These are phyloP conservation scores for Holocentrus rufus DNA, from an alignment of 2,797 vertebrate species.

Conservation along the genomic window DNA sequence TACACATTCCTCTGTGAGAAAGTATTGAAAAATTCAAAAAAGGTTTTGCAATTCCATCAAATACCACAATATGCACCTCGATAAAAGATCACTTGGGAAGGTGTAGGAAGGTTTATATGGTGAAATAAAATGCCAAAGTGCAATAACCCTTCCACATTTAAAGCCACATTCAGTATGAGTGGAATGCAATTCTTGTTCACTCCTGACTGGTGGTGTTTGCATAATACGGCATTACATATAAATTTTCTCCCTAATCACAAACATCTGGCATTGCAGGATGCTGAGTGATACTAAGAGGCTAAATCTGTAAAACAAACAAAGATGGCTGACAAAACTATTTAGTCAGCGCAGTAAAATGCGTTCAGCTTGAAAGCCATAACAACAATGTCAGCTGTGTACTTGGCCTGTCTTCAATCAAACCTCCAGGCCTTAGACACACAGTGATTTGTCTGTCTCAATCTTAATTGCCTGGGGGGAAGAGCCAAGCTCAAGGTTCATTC, in stretches of 20 bases:
- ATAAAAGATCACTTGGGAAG: too few species aligned
- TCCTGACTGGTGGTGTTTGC: constrained; percentile 81
- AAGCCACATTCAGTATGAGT: neutral
- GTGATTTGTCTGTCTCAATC: constrained; percentile 83
- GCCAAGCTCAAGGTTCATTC: constrained; percentile 71
- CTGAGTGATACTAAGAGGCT: constrained; percentile 77
- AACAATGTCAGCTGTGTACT: constrained; percentile 73
- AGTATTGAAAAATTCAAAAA: too few species aligned
- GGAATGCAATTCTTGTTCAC: constrained; percentile 75
- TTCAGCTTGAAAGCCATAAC: constrained; percentile 72
- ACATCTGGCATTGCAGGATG: constrained; percentile 86
- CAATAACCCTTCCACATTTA: too few species aligned
- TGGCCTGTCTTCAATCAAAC: constrained; percentile 80
- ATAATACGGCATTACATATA: constrained; percentile 85
- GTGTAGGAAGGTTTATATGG: neutral
- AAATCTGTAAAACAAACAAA: constrained; percentile 77
- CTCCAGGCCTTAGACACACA: constrained; percentile 74
- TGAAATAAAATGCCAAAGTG: neutral
- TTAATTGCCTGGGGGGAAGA: constrained; percentile 86
- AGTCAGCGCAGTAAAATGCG: constrained; percentile 64
- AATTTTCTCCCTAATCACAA: constrained; percentile 86
- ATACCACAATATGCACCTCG: too few species aligned
- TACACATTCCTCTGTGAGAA: neutral
- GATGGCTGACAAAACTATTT: constrained; percentile 69
- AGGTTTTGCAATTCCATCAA: too few species aligned